Evolutionary conservation across 2,888 invertebrate genomes (phyloP), one percentile per base, ranked within the genome.

Genomic region (Cataglyphis rosenhaueri): DNA sequence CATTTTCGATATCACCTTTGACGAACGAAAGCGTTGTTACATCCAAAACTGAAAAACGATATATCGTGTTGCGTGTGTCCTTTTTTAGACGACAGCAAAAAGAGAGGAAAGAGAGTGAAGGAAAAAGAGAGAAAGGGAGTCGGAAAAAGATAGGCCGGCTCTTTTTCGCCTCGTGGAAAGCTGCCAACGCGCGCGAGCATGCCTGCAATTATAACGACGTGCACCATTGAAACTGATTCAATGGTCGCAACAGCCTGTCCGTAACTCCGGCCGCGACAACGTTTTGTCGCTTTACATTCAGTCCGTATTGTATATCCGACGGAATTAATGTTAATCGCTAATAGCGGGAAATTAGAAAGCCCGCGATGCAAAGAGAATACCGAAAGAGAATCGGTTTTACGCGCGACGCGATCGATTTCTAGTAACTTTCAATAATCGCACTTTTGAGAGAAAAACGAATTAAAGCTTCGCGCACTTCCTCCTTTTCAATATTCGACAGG

Each of bases 281-380:
- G 52, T 52, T 52, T 52, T 79, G 82, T 66, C 83, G 70, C 84
- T 78, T 86, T 86, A 82, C 84, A 86, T 88, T 86, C 87, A 66
- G 86, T 82, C 62, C 82, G 71, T 81, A 52, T n/a, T n/a, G 84
- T 84, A 82, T 84, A 81, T 86, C 65, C 84, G 84, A 86, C 82
- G 86, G 84, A 84, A 86, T 87, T 87, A 86, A 87, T 88, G 88
- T 84, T 87, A 87, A 87, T 88, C 82, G 82, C 32, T 76, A 79
- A 79, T 79, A 79, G 25, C 44, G 41, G 59, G 70, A 79, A 79
- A 70, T 79, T 61, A 35, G 35, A 70, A 25, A 79, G 44, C 2
- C 3, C 44, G 12, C 44, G 59, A 32, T 44, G 38, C 41, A 68
- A 79, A 70, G 41, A 25, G 78, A 61, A 44, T 1, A 8, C 9